Conservation (phyloP, 2,797 vertebrate species). For the Trematomus bernacchii region DNA sequence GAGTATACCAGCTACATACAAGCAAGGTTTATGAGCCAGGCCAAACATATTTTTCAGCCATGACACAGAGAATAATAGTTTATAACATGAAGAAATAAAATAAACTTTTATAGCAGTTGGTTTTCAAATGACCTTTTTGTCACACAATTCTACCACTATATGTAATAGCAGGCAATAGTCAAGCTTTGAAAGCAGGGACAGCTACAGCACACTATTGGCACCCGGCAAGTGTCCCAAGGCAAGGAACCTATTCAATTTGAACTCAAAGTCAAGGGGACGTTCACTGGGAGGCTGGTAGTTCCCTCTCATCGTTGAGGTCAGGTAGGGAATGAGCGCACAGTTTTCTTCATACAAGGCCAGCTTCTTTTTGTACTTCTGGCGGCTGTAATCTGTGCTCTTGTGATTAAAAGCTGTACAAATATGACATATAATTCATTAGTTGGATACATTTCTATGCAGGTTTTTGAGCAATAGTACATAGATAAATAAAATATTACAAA, state of each 20-base stretch:
- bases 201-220: slow-evolving; percentile 43
- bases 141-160: neutral
- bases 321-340: slow-evolving; percentile 91
- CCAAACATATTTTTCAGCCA: neutral
- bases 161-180: neutral
- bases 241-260: slow-evolving; percentile 88
- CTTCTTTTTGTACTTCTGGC: slow-evolving; percentile 88
- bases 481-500: neutral
- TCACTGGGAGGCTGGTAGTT: slow-evolving; percentile 84
- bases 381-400: slow-evolving; percentile 80
- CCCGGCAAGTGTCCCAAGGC: slow-evolving; percentile 76
- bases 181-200: slow-evolving; percentile 1
- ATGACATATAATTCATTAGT: neutral
- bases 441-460: neutral
- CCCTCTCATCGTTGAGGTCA: slow-evolving; percentile 86
- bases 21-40: neutral
- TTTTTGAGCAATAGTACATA: neutral
- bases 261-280: slow-evolving; percentile 86
- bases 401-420: slow-evolving; percentile 89
- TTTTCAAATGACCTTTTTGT: neutral
- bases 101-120: neutral
- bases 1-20: neutral
- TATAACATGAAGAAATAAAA: slow-evolving; percentile 16
- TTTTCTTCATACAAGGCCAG: slow-evolving; percentile 88
- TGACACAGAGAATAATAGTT: neutral